phyloP scores from a whole-genome alignment of 2,113 vertebrate species.

The Herpetotheres cachinnans region DNA sequence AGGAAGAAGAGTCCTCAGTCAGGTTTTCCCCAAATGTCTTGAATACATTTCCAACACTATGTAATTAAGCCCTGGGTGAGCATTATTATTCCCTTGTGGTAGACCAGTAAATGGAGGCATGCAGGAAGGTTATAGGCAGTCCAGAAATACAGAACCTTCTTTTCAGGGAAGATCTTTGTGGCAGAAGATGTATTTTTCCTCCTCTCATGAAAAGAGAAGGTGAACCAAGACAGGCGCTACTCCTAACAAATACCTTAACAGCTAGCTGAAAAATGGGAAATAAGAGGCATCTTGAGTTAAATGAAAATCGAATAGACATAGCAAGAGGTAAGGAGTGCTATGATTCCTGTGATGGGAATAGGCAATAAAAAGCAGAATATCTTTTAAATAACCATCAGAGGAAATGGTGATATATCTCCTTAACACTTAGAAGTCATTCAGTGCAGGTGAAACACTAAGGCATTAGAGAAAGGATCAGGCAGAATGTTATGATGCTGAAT shows the following conservation, averaged over 20 bases:
- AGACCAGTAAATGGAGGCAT: neutral
- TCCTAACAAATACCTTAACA: neutral
- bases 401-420: neutral
- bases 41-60: neutral
- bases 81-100: neutral
- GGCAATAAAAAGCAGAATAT: conserved; percentile 5
- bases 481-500: neutral
- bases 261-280: neutral
- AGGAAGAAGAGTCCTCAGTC: neutral
- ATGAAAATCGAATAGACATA: conserved; percentile 8
- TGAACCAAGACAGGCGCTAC: neutral
- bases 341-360: neutral
- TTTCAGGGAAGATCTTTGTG: neutral
- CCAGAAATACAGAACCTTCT: neutral
- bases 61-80: neutral
- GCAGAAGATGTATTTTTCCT: neutral
- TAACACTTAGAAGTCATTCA: neutral
- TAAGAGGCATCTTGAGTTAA: neutral
- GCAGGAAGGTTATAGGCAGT: neutral
- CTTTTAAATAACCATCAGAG: conserved; percentile 17
- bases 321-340: neutral
- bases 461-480: neutral
- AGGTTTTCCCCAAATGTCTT: neutral
- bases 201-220: neutral
- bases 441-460: neutral